Percentiles rank a stretch among this genome's conserved stretches.
phyloP scores from a whole-genome alignment of 2,888 invertebrate genomes.

The Tillus elongatus region DNA sequence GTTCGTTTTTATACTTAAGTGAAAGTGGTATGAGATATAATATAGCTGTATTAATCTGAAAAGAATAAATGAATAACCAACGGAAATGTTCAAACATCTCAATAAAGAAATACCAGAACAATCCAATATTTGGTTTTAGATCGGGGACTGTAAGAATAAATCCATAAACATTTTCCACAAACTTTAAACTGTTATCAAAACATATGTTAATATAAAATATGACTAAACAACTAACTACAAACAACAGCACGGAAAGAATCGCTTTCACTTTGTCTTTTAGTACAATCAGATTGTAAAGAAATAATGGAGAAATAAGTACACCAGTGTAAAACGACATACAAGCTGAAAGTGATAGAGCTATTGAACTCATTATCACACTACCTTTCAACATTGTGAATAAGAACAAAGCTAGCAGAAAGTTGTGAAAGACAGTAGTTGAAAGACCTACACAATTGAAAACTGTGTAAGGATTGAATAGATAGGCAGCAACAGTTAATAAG shows the following conservation, averaged over 20 bases:
- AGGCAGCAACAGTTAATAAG: constrained; percentile 65
- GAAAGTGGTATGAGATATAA: constrained; percentile 85
- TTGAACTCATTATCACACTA: constrained; percentile 51
- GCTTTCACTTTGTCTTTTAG: constrained; percentile 44
- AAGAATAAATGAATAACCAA: constrained; percentile 87
- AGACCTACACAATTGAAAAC: constrained; percentile 79
- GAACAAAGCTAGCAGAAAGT: constrained; percentile 66
- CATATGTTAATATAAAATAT: constrained; percentile 21
- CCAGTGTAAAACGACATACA: constrained; percentile 78
- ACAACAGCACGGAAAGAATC: constrained; percentile 27
- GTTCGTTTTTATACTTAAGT: constrained; percentile 67
- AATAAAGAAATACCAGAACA: constrained; percentile 99
- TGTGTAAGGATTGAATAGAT: constrained; percentile 82
- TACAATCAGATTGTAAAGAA: constrained; percentile 56
- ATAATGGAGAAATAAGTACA: constrained; percentile 72
- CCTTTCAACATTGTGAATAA: constrained; percentile 45
- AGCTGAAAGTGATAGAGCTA: constrained; percentile 66
- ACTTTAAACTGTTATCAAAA: constrained; percentile 42
- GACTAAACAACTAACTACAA: constrained; percentile 18
- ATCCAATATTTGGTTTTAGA: constrained; percentile 90
- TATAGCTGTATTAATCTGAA: constrained; percentile 91
- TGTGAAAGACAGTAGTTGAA: constrained; percentile 84
- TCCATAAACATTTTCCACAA: constrained; percentile 44
- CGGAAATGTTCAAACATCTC: constrained; percentile 99
- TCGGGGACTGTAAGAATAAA: constrained; percentile 82